Base-by-base conservation (phyloP, 2,888 invertebrate species). In the Rugalucina vietnamica region DNA sequence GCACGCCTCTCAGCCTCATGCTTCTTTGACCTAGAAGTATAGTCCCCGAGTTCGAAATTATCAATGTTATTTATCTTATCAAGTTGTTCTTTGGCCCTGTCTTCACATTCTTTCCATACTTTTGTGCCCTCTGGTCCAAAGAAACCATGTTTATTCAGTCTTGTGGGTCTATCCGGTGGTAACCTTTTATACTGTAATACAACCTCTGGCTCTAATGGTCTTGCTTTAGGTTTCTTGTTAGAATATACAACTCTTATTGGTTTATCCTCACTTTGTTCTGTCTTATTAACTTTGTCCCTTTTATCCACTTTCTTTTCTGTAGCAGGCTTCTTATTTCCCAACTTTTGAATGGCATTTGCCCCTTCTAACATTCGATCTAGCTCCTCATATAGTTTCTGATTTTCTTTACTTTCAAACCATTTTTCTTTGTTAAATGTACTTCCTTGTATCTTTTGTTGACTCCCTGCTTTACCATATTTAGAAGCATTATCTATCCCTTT, bases 371-470 rank as follows among this genome's bases (percentile, higher is more conserved):
- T 85, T 10, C 57, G 81, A 77, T 87, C 85, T 14, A 87, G 34
- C n/a, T 83, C 79, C 36, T 85, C 78, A 75, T 81, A 87, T 14
- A 87, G 69, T 77, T 83, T 87, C 54, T 83, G 78, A 72, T 85
- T 87, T 50, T 87, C 75, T 43, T 75, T 50, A 74, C 54, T 84
- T 36, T 87, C 78, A 76, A 84, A 76, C 60, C 60, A 78, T 12
- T 71, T 71, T 78, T 76, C 81, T 18, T 82, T 78, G 43, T 80
- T 69, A 78, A 87, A 84, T 65, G 87, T 87, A 21, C 21, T 37
- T 12, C 32, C 65, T 18, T 8, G 65, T 21, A 34, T 65, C 14
- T 34, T 34, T 34, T 1, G 32, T 65, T 32, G 32, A 1, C 21
- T 2, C 34, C 65, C 65, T 34, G 21, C 32, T 34, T 65, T 65